Conservation (phyloP, 2,888 invertebrate species). For the Dasypolia templi region DNA sequence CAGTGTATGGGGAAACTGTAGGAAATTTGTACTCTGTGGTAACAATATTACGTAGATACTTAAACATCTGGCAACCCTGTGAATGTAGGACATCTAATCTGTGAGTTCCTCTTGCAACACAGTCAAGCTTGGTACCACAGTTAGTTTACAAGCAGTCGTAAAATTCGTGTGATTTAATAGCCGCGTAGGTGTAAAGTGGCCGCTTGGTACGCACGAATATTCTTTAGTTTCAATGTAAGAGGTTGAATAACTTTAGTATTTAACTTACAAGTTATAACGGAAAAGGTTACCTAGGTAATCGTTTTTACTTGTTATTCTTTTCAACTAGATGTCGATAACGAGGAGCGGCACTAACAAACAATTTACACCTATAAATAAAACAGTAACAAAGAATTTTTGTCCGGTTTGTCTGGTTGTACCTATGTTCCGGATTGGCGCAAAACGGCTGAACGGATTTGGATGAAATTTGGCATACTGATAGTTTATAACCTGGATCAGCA, state of each 20-base stretch:
- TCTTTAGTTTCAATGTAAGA: slow-evolving; percentile 30
- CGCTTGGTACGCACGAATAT: slow-evolving; percentile 27
- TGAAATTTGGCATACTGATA: too few species aligned
- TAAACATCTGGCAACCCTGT: slow-evolving; percentile 55
- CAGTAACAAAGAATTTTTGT: too few species aligned
- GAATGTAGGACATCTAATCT: slow-evolving; percentile 78
- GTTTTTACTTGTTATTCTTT: not conserved
- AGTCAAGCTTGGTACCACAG: slow-evolving; percentile 66
- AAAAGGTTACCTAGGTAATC: not conserved
- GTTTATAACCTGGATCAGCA: too few species aligned
- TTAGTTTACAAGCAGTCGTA: slow-evolving; percentile 64
- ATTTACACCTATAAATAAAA: too few species aligned
- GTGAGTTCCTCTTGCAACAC: slow-evolving; percentile 79
- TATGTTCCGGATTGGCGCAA: too few species aligned
- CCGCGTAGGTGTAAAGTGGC: slow-evolving; percentile 65
- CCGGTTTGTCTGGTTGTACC: too few species aligned
- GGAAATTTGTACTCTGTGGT: slow-evolving; percentile 17
- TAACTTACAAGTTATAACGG: slow-evolving; percentile 6
- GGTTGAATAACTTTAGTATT: slow-evolving; percentile 23
- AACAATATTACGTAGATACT: slow-evolving; percentile 1
- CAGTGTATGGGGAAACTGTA: not conserved
- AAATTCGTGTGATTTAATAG: slow-evolving; percentile 70
- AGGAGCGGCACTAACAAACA: too few species aligned
- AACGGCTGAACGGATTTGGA: too few species aligned
- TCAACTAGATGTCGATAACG: too few species aligned